Evolutionary conservation across 2,888 invertebrate genomes (phyloP).

Genomic region (Tridacna crocea): DNA sequence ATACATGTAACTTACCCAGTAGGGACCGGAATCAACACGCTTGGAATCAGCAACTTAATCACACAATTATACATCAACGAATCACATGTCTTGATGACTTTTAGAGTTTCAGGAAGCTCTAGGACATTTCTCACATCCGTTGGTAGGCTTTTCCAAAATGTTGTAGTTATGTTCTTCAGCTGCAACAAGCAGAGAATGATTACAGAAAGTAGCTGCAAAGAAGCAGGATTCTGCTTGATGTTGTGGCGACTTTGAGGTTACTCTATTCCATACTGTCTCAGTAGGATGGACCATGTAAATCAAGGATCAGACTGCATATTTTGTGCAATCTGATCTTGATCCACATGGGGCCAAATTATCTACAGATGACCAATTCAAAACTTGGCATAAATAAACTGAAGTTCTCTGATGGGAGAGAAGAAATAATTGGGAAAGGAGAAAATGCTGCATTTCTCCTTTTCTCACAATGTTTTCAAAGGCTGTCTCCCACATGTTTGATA

Average conservation of each 20-base stretch:
- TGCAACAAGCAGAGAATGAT: neutral
- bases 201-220: too few relatives aligned
- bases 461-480: neutral
- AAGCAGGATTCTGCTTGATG: too few relatives aligned
- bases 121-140: neutral
- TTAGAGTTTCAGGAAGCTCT: neutral
- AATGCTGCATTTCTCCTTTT: neutral
- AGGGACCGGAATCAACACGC: neutral
- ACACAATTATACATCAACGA: constrained; percentile 13
- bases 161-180: neutral
- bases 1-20: neutral
- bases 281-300: too few relatives aligned
- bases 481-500: neutral
- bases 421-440: neutral
- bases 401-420: neutral
- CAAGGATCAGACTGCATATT: too few relatives aligned
- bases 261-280: too few relatives aligned
- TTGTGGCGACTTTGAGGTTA: too few relatives aligned
- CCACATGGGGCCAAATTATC: too few relatives aligned
- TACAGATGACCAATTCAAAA: too few relatives aligned
- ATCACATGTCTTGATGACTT: neutral
- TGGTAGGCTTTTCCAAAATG: constrained; percentile 14
- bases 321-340: too few relatives aligned
- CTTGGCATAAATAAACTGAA: too few relatives aligned
- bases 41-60: constrained; percentile 13